Evolutionary conservation across 2,888 invertebrate species (phyloP).

Genomic region (Tipula confusa): DNA sequence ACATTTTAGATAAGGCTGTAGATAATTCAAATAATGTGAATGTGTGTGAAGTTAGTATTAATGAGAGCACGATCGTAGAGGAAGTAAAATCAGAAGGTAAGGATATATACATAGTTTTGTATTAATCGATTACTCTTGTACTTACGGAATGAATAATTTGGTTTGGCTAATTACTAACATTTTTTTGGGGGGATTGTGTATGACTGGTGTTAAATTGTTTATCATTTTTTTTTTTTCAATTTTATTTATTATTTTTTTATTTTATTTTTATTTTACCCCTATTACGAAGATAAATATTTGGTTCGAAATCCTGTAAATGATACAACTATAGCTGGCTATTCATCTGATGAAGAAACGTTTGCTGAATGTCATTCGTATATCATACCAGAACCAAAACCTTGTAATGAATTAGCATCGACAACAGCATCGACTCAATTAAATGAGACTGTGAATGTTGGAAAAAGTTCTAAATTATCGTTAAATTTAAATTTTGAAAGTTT

Average conservation of each 20-base stretch:
- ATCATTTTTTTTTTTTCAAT: not conserved
- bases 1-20: not conserved
- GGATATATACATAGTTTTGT: not conserved
- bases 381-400: not conserved
- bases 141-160: not conserved
- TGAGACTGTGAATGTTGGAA: not conserved
- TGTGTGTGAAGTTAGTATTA: not conserved
- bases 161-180: not conserved
- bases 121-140: not conserved
- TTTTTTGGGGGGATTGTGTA: too few species aligned
- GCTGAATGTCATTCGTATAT: conserved; percentile 27
- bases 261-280: not conserved
- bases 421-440: not conserved
- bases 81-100: not conserved
- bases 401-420: not conserved
- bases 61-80: not conserved
- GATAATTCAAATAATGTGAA: not conserved
- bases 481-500: not conserved
- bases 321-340: not conserved
- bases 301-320: conserved; percentile 3
- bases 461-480: not conserved
- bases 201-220: not conserved
- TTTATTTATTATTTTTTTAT: not conserved
- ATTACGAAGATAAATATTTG: not conserved
- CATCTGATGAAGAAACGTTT: conserved; percentile 29